phyloP scores from a whole-genome alignment of 2,113 vertebrate genomes.

The Myocastor coypus region DNA sequence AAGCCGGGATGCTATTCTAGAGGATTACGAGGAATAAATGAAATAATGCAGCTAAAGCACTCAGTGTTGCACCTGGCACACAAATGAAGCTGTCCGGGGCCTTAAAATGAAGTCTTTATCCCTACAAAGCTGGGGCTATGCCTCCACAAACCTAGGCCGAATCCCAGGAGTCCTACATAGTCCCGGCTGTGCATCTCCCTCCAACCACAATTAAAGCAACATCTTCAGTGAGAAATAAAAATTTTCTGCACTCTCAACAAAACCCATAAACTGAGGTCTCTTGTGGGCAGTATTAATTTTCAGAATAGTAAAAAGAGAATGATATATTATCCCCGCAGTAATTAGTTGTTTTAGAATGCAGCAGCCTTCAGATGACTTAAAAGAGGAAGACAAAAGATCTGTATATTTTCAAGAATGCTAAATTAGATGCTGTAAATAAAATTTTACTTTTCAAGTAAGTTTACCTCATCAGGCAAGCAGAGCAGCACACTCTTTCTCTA shows the following conservation, averaged over 20 bases:
- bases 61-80: neutral
- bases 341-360: constrained; percentile 50
- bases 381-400: constrained; percentile 29
- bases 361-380: constrained; percentile 1
- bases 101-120: neutral
- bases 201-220: neutral
- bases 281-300: constrained; percentile 11
- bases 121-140: neutral
- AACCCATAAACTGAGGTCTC: constrained; percentile 36
- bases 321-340: neutral
- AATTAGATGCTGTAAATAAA: constrained; percentile 31
- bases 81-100: neutral
- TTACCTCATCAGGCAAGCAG: constrained; percentile 28
- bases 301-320: constrained; percentile 61
- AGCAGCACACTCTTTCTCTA: neutral
- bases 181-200: neutral
- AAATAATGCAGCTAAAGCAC: neutral
- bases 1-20: neutral
- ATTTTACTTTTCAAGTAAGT: constrained; percentile 39
- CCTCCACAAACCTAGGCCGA: neutral
- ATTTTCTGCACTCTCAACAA: constrained; percentile 24
- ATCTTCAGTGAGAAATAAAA: constrained; percentile 45
- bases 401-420: constrained; percentile 25
- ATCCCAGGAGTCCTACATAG: neutral
- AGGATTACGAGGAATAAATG: neutral